Conservation (phyloP, 30 jellyfish, hydroid and myxozoan genomes). For the Hydractinia symbiolongicarpus region DNA sequence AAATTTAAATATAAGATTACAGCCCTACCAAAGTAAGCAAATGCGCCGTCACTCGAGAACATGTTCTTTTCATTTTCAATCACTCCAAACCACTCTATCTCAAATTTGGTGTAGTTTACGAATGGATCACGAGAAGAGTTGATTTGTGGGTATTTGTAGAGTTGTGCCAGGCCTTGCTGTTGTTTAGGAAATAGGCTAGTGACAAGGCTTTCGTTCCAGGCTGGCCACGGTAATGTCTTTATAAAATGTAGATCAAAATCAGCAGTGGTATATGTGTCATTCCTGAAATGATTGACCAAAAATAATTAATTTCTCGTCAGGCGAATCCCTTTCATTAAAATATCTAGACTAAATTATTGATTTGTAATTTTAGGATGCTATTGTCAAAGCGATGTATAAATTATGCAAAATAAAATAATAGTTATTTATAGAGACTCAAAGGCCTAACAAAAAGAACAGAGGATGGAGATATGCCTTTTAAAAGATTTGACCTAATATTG, state of each 20-base stretch:
- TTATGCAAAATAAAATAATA: too few relatives aligned
- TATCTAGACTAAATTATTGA: too few relatives aligned
- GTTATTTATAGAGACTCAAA: too few relatives aligned
- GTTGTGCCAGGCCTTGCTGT: background rate
- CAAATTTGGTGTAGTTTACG: conserved; percentile 4
- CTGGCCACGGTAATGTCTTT: conserved; percentile 12
- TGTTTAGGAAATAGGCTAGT: background rate
- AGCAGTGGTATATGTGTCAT: background rate
- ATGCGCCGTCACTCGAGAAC: background rate
- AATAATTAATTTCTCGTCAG: background rate
- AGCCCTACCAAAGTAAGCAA: background rate
- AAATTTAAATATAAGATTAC: too few relatives aligned
- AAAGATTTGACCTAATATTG: too few relatives aligned
- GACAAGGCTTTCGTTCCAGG: conserved; percentile 13
- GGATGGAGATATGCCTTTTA: too few relatives aligned
- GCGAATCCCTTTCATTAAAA: too few relatives aligned
- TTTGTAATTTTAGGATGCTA: too few relatives aligned
- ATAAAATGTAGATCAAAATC: conserved; percentile 6
- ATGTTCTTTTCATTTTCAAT: conserved; percentile 8
- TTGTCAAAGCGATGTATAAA: too few relatives aligned
- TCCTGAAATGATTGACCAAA: background rate
- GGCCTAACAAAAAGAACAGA: too few relatives aligned
- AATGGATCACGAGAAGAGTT: background rate
- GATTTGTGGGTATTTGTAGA: conserved; percentile 7
- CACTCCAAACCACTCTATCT: background rate